Evolutionary conservation across 2,797 vertebrate genomes (phyloP), one percentile per base, ranked within the genome.

Genomic region (Pipistrellus pipistrellus): DNA sequence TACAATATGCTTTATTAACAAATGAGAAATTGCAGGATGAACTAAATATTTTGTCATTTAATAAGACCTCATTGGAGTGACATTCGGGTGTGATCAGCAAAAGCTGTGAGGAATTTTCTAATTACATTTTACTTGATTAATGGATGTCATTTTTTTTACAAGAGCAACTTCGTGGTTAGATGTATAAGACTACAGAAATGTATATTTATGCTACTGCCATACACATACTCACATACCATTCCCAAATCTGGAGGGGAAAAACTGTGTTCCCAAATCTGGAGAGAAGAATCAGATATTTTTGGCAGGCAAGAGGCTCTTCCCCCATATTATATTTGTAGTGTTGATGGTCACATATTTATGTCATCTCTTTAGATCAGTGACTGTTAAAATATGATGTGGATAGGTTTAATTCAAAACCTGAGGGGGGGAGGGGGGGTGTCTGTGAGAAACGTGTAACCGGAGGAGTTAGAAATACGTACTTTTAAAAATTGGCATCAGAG

Each of bases 11-110:
- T 62, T 93, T 93, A 11, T 84, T 77, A 88, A 32, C 30, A 77
- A 89, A 9, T 66, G 83, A 75, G 59, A 82, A 90, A 84, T 89
- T 35, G 11, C 32, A 85, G 20, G 85, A 69, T 72, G 46, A 78
- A 41, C 18, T 93, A 82, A 93, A 62, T 83, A 57, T 73, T 84
- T 83, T 88, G 38, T 71, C 21, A 55, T 55, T 85, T 90, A 71
- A 14, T 48, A 86, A 77, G 32, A 62, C 18, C 27, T 90, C 38
- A 35, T 27, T 91, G 41, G 14, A 27, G 10, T 88, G 18, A 32
- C 23, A 78, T 7, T 62, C 20, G 80, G 48, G 6, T 82, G 13
- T 87, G 41, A 62, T 77, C 76, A 72, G 32, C 94, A 92, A 88
- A 62, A 88, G 21, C 46, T 53, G 3, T 44, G 32, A 88, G 27